Conservation (phyloP, 2,797 vertebrate genomes). For the Pangasius sanitwongsei region DNA sequence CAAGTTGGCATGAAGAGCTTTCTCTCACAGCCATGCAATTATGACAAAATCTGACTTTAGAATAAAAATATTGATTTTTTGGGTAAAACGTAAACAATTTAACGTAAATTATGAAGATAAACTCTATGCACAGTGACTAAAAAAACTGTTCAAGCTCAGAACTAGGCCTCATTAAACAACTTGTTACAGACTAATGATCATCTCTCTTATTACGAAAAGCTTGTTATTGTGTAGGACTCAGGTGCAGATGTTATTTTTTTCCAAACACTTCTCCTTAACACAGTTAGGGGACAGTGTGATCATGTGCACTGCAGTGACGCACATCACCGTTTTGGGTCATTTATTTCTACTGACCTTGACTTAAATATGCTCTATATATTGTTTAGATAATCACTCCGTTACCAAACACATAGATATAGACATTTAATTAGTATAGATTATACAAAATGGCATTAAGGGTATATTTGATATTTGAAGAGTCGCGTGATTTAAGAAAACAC, state of each 20-base stretch:
- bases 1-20: not conserved
- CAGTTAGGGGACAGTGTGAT: not conserved
- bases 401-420: not conserved
- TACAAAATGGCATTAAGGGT: not conserved
- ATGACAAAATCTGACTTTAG: not conserved
- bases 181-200: conserved; percentile 3
- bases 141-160: not conserved
- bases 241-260: conserved; percentile 8
- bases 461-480: not conserved
- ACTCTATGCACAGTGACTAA: too few relatives aligned
- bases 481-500: conserved; percentile 21
- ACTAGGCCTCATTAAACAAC: not conserved
- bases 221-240: conserved; percentile 20
- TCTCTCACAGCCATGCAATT: not conserved
- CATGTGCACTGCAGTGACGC: not conserved
- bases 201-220: not conserved
- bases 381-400: not conserved
- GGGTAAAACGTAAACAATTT: not conserved
- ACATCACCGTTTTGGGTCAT: not conserved
- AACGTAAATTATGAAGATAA: not conserved
- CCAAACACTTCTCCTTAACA: conserved; percentile 25
- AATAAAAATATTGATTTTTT: too few relatives aligned
- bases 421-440: not conserved
- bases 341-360: not conserved
- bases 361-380: not conserved